Conservation (phyloP, 1,140 invertebrate genomes). For the Brachionus calyciflorus region DNA sequence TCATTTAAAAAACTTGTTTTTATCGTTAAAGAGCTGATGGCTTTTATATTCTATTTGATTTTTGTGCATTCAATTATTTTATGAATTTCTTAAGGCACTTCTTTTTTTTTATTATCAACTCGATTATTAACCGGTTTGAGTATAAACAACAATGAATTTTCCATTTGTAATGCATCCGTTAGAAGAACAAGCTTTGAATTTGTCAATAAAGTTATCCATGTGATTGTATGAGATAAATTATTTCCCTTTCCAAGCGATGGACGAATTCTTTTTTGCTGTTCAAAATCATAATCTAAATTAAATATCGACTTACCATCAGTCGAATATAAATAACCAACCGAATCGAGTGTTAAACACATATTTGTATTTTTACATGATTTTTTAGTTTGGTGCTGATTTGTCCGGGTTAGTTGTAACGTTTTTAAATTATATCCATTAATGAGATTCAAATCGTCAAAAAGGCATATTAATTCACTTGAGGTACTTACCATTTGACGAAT, state of each 20-base stretch:
- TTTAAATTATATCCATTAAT: conserved; percentile 35
- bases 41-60: too few species aligned
- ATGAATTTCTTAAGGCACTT: too few species aligned
- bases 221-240: conserved; percentile 13
- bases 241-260: neutral
- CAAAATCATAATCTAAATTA: conserved; percentile 32
- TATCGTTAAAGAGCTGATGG: too few species aligned
- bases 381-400: neutral
- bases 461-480: conserved; percentile 2
- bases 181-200: conserved; percentile 35
- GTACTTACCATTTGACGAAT: conserved; percentile 40
- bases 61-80: too few species aligned
- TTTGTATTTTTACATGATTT: neutral
- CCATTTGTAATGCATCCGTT: conserved; percentile 42
- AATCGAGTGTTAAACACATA: conserved; percentile 27
- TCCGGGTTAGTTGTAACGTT: neutral
- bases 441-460: conserved; percentile 15
- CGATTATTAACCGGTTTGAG: neutral
- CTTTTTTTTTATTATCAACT: neutral
- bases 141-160: conserved; percentile 22
- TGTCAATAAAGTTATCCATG: conserved; percentile 36
- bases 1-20: too few species aligned
- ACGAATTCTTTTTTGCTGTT: neutral
- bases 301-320: conserved; percentile 42
- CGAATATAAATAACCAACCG: conserved; percentile 20